These are phyloP conservation scores for Paguma larvata DNA, from an alignment of 2,797 vertebrate genomes.

Conservation along the genomic window DNA sequence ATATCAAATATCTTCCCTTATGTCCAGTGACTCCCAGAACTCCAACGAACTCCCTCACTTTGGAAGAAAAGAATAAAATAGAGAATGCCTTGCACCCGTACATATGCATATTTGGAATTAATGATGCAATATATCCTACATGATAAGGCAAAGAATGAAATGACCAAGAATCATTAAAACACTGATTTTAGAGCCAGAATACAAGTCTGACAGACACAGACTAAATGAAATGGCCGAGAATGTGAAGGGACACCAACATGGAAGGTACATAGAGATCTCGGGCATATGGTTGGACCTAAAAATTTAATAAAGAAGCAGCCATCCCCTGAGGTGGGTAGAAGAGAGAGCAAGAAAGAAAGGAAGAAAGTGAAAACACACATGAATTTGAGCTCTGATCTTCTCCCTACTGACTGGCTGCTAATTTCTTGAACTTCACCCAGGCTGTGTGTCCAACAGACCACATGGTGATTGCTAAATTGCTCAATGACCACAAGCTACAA, in stretches of 20 bases:
- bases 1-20: neutral
- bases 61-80: constrained; percentile 18
- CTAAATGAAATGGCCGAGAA: neutral
- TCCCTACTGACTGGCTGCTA: constrained; percentile 79
- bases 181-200: constrained; percentile 1
- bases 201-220: neutral
- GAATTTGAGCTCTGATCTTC: constrained; percentile 59
- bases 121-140: neutral
- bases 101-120: neutral
- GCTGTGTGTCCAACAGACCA: constrained; percentile 75
- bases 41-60: neutral
- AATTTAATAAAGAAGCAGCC: constrained; percentile 57
- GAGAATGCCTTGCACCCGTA: neutral
- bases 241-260: neutral
- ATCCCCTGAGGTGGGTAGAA: neutral
- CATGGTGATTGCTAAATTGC: constrained; percentile 86
- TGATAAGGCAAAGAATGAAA: constrained; percentile 36
- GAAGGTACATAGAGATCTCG: neutral
- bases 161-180: neutral
- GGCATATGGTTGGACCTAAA: constrained; percentile 12
- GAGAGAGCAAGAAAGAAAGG: neutral
- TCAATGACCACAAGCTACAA: constrained; percentile 86
- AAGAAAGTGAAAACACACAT: neutral
- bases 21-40: constrained; percentile 18
- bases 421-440: constrained; percentile 84